These are phyloP conservation scores for Athripsodes cinereus DNA, from an alignment of 2,888 invertebrate genomes.

Conservation along the genomic window DNA sequence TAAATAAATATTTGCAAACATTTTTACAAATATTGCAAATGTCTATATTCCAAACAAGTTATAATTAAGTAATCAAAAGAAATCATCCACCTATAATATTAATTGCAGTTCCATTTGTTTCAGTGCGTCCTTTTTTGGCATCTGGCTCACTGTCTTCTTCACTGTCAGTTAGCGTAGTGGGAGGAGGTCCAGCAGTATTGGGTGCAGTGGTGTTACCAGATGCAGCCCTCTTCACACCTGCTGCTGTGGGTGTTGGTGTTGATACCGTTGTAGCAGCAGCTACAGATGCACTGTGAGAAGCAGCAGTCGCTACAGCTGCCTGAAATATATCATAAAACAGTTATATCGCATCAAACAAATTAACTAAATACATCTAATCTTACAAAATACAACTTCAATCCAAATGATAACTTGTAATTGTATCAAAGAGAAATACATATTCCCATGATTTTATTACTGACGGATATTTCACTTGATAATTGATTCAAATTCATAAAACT, in stretches of 20 bases:
- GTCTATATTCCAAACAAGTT: background rate
- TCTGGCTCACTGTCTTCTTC: slow-evolving; percentile 36
- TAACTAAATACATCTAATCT: too few species aligned
- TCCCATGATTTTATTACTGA: too few species aligned
- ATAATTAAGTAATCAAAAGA: background rate
- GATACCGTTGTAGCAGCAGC: slow-evolving; percentile 30
- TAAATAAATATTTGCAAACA: too few species aligned
- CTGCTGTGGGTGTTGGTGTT: slow-evolving; percentile 26
- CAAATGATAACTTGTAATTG: too few species aligned
- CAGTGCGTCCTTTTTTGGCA: slow-evolving; percentile 12
- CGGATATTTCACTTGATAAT: too few species aligned
- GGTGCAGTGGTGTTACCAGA: slow-evolving; percentile 38
- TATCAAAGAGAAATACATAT: too few species aligned
- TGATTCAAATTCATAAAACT: too few species aligned
- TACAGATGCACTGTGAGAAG: slow-evolving; percentile 3
- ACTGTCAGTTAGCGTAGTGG: slow-evolving; percentile 27
- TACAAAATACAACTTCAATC: too few species aligned
- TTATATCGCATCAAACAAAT: too few species aligned
- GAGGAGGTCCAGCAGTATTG: slow-evolving; percentile 32
- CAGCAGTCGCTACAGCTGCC: background rate
- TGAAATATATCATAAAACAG: too few species aligned
- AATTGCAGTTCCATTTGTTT: background rate
- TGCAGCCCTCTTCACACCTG: slow-evolving; percentile 16
- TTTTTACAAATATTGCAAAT: too few species aligned
- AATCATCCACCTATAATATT: background rate